Conservation (phyloP, 2,888 invertebrate genomes). For the Microctonus brassicae region DNA sequence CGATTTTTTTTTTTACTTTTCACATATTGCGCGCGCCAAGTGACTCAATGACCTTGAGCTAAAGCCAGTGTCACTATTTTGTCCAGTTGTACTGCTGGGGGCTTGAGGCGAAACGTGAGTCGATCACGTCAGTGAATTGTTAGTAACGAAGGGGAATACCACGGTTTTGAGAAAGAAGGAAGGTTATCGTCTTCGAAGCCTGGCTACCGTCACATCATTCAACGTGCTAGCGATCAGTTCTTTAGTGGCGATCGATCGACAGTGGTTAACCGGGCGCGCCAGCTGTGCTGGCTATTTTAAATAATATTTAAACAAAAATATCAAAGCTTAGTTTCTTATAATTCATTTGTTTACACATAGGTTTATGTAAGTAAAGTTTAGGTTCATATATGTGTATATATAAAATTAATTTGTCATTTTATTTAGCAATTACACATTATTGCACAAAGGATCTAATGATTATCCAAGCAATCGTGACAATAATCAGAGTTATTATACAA, state of each 20-base stretch:
- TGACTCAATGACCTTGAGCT: constrained; percentile 33
- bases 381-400: neutral
- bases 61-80: constrained; percentile 26
- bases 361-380: neutral
- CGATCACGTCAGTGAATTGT: constrained; percentile 8
- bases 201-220: constrained; percentile 1
- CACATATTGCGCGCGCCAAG: neutral
- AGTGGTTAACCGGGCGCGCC: neutral
- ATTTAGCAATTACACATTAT: neutral
- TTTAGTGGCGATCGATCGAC: constrained; percentile 4
- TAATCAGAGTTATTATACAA: neutral
- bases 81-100: neutral
- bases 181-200: constrained; percentile 16
- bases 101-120: neutral
- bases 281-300: neutral
- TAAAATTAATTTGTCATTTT: neutral
- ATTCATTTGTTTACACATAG: neutral
- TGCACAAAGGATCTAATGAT: neutral
- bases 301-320: neutral
- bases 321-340: neutral
- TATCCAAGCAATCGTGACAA: neutral
- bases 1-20: neutral
- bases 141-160: constrained; percentile 14
- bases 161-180: constrained; percentile 21
- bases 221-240: constrained; percentile 21